Conservation (phyloP, 2,797 vertebrate species). For the Poeciliopsis infans region DNA sequence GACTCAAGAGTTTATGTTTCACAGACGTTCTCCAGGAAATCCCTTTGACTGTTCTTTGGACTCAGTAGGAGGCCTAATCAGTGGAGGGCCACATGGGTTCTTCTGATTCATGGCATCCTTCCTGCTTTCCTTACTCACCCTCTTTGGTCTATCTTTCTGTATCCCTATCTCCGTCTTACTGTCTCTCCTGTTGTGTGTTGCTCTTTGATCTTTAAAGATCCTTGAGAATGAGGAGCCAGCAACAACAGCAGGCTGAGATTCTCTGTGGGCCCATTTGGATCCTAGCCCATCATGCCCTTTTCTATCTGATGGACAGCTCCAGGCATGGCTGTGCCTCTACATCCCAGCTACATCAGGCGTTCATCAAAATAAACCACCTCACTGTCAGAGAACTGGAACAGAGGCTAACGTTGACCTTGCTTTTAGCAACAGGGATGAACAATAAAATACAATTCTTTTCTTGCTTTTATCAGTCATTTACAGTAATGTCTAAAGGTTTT, state of each 20-base stretch:
- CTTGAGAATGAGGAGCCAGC: conserved; percentile 83
- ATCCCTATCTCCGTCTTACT: conserved; percentile 59
- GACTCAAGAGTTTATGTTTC: conserved; percentile 65
- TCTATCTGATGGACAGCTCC: conserved; percentile 82
- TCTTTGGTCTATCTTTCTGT: conserved; percentile 66
- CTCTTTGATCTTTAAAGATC: conserved; percentile 87
- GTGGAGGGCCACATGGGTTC: conserved; percentile 75
- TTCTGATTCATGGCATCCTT: conserved; percentile 77
- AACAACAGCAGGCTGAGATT: conserved; percentile 79
- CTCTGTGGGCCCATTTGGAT: conserved; percentile 81
- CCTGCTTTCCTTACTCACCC: conserved; percentile 62
- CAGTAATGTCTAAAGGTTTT: conserved; percentile 20
- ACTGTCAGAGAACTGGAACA: conserved; percentile 68
- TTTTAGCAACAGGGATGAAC: conserved; percentile 49
- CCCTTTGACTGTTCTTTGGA: conserved; percentile 75
- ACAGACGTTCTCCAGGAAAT: conserved; percentile 75
- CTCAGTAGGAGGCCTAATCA: conserved; percentile 80
- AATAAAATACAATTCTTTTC: conserved; percentile 51
- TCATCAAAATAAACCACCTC: conserved; percentile 72
- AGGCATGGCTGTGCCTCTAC: conserved; percentile 71
- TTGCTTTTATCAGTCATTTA: conserved; percentile 55
- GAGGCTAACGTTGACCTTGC: conserved; percentile 70
- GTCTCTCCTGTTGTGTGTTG: conserved; percentile 79
- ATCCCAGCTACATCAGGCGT: conserved; percentile 66
- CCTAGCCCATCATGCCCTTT: conserved; percentile 78